These are phyloP conservation scores for Phortica magna DNA, from an alignment of 2,888 invertebrate species.

Conservation along the genomic window DNA sequence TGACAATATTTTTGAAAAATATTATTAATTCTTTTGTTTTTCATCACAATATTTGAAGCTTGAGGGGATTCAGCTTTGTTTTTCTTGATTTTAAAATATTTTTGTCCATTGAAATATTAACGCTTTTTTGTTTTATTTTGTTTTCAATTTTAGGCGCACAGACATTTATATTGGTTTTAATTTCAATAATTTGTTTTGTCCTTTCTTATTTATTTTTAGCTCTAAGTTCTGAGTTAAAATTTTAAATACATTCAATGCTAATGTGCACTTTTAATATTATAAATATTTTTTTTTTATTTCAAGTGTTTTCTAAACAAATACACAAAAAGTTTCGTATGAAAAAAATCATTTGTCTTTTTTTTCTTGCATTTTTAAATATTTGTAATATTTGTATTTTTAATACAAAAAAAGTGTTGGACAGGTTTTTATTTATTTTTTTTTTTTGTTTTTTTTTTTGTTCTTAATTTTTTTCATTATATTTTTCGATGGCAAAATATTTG, in stretches of 20 bases:
- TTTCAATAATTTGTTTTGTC: conserved; percentile 39
- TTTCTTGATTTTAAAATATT: not conserved
- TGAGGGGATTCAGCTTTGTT: conserved; percentile 32
- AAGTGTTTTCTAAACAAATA: not conserved
- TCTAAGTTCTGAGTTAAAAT: conserved; percentile 26
- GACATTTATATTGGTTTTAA: conserved; percentile 24
- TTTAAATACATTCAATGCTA: no score
- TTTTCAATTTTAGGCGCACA: conserved; percentile 25
- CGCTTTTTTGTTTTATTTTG: conserved; percentile 26
- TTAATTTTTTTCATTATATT: not conserved
- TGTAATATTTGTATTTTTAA: not conserved
- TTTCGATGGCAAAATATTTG: no score
- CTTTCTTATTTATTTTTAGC: conserved; percentile 8
- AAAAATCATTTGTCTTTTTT: not conserved
- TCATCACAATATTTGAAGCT: conserved; percentile 63
- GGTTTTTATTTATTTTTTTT: not conserved
- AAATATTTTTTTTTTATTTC: conserved; percentile 33
- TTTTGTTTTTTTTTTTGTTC: not conserved
- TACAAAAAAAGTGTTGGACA: conserved; percentile 2
- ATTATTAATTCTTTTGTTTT: conserved; percentile 27
- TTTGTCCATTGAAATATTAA: conserved; percentile 4
- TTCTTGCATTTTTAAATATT: not conserved
- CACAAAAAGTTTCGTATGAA: not conserved
- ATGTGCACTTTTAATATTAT: conserved; percentile 25
- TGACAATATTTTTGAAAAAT: conserved; percentile 16